Evolutionary conservation across 2,888 invertebrate species (phyloP).

Genomic region (Tortrix viridana): DNA sequence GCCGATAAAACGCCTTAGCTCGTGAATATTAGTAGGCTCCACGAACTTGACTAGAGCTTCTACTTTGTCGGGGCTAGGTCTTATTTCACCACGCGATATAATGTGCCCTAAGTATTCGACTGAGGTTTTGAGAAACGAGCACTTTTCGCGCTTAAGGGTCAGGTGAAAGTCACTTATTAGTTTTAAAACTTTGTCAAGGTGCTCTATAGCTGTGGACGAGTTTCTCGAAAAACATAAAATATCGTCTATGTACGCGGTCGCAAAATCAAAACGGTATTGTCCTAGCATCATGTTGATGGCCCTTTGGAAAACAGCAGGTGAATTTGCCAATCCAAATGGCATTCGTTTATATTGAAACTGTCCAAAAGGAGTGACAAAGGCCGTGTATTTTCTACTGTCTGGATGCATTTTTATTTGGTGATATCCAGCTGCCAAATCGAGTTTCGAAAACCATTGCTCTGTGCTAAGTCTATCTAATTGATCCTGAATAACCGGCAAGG

Average conservation of each 20-base stretch:
- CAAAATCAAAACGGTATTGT: slow-evolving; percentile 28
- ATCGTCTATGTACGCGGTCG: slow-evolving; percentile 35
- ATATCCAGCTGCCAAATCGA: slow-evolving; percentile 35
- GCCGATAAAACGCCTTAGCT: slow-evolving; percentile 39
- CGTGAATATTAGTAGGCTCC: slow-evolving; percentile 17
- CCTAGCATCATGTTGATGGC: slow-evolving; percentile 31
- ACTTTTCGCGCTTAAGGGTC: slow-evolving; percentile 21
- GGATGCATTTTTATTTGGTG: slow-evolving; percentile 27
- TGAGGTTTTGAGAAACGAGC: slow-evolving; percentile 22
- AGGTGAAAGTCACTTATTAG: slow-evolving; percentile 15
- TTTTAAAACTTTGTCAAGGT: slow-evolving; percentile 15
- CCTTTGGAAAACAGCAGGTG: too few species aligned
- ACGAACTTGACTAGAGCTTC: slow-evolving; percentile 12
- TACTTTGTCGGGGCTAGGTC: slow-evolving; percentile 23
- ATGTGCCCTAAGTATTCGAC: slow-evolving; percentile 26
- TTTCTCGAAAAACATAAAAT: slow-evolving; percentile 11
- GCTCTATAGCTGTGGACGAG: slow-evolving; percentile 4
- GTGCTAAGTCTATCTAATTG: slow-evolving; percentile 32
- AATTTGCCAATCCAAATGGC: too few species aligned
- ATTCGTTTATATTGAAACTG: too few species aligned
- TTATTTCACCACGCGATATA: slow-evolving; percentile 9
- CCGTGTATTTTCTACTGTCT: too few species aligned
- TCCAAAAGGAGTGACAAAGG: too few species aligned
- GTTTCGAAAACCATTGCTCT: slow-evolving; percentile 14
- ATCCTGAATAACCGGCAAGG: slow-evolving; percentile 39